These are phyloP conservation scores for Limnephilus auricula DNA, from an alignment of 2,888 invertebrate genomes.

Conservation along the genomic window DNA sequence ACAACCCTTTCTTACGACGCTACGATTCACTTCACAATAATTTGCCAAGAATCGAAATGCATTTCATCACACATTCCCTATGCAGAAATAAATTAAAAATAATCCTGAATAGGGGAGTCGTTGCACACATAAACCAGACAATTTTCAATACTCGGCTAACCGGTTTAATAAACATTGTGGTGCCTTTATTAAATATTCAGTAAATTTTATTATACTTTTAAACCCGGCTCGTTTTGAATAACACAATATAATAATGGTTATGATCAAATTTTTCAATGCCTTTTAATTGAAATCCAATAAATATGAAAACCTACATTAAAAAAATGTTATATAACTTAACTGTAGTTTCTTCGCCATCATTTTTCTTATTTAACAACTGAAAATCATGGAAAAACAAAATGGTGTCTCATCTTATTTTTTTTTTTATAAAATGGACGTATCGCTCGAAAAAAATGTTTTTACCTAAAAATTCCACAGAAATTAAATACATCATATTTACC, in stretches of 20 bases:
- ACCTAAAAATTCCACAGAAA: too few relatives aligned
- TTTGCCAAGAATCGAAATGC: not conserved
- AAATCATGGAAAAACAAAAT: not conserved
- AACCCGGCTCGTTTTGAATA: not conserved
- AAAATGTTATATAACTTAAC: not conserved
- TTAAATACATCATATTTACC: too few relatives aligned
- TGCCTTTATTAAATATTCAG: not conserved
- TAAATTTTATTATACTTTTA: not conserved
- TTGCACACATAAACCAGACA: slow-evolving; percentile 19
- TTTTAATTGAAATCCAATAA: not conserved
- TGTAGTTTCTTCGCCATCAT: too few relatives aligned
- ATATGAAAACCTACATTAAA: not conserved
- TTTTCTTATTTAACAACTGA: not conserved
- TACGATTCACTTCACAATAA: not conserved
- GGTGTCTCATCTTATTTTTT: not conserved
- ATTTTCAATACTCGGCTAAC: not conserved
- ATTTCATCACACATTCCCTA: slow-evolving; percentile 2
- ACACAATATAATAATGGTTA: not conserved
- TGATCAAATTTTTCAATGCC: not conserved
- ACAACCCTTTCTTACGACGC: not conserved
- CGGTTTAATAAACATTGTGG: slow-evolving; percentile 10
- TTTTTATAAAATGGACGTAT: not conserved
- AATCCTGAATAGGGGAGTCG: not conserved
- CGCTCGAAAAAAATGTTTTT: too few relatives aligned
- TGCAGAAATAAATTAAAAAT: not conserved